Percentiles rank a stretch among this genome's conserved stretches.
Evolutionary conservation across 2,888 invertebrate species (phyloP).

Genomic region (Biston stratarius): DNA sequence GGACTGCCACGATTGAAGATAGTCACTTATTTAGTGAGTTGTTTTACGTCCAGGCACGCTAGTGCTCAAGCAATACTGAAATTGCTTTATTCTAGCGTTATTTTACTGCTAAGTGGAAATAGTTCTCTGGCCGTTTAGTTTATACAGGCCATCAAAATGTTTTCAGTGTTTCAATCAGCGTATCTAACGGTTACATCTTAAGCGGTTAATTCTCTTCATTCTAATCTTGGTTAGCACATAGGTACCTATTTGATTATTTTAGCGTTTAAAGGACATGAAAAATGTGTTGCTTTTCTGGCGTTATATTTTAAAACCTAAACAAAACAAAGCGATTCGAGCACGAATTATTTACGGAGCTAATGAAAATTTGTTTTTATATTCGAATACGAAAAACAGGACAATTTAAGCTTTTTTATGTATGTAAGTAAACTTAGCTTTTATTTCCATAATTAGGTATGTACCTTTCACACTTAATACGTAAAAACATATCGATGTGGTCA

Average conservation of each 20-base stretch:
- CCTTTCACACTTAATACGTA: too few relatives aligned
- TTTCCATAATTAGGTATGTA: too few relatives aligned
- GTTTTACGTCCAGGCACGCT: slow-evolving; percentile 42
- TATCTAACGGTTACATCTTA: slow-evolving; percentile 14
- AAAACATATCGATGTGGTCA: too few relatives aligned
- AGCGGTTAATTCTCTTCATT: slow-evolving; percentile 21
- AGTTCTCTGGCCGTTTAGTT: slow-evolving; percentile 26
- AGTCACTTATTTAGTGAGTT: slow-evolving; percentile 43
- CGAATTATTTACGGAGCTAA: too few relatives aligned
- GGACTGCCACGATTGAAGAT: slow-evolving; percentile 43
- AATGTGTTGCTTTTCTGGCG: too few relatives aligned
- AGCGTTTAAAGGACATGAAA: not conserved
- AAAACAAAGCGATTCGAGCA: too few relatives aligned
- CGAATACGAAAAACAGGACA: too few relatives aligned
- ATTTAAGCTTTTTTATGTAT: too few relatives aligned
- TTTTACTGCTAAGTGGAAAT: slow-evolving; percentile 38
- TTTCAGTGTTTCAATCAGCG: slow-evolving; percentile 23
- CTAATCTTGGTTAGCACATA: slow-evolving; percentile 4
- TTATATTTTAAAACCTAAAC: too few relatives aligned
- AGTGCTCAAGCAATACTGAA: slow-evolving; percentile 32
- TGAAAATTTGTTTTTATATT: too few relatives aligned
- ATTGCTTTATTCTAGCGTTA: slow-evolving; percentile 27
- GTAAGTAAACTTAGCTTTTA: too few relatives aligned
- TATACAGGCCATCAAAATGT: slow-evolving; percentile 25
- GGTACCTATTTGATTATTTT: not conserved